Percentiles rank a stretch among this genome's conserved stretches.
Conservation (phyloP, 2,888 invertebrate genomes). For the Ramazzottius varieornatus region DNA sequence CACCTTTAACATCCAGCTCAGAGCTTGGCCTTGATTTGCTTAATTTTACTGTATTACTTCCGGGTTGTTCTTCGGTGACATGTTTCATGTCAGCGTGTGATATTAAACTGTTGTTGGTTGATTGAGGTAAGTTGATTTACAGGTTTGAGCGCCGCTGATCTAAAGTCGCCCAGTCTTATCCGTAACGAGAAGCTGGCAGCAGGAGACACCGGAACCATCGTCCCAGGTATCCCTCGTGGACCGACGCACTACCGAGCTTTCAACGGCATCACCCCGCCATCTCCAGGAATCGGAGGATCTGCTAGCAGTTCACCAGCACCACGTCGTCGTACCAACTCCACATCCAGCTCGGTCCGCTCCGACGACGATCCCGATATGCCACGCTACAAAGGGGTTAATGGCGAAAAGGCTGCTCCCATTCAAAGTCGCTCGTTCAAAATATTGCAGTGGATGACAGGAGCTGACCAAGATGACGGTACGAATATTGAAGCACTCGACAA, state of each 20-base stretch:
- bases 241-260: not conserved
- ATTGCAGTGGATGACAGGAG: conserved; percentile 3
- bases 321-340: not conserved
- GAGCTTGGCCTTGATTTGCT: too few species aligned
- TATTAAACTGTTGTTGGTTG: too few species aligned
- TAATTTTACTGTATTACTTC: too few species aligned
- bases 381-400: not conserved
- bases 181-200: not conserved
- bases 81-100: too few species aligned
- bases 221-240: not conserved
- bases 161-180: not conserved
- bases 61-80: too few species aligned
- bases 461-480: not conserved
- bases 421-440: not conserved
- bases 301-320: not conserved
- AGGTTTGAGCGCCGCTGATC: not conserved
- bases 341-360: not conserved
- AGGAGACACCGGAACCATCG: not conserved
- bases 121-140: too few species aligned
- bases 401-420: not conserved
- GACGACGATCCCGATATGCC: not conserved
- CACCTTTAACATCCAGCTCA: too few species aligned
- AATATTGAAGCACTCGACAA: not conserved
- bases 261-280: conserved; percentile 1
- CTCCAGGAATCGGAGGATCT: not conserved